Percentiles rank a stretch among this genome's conserved stretches.
Conservation (phyloP, 2,797 vertebrate genomes). For the Myotis vivesi region DNA sequence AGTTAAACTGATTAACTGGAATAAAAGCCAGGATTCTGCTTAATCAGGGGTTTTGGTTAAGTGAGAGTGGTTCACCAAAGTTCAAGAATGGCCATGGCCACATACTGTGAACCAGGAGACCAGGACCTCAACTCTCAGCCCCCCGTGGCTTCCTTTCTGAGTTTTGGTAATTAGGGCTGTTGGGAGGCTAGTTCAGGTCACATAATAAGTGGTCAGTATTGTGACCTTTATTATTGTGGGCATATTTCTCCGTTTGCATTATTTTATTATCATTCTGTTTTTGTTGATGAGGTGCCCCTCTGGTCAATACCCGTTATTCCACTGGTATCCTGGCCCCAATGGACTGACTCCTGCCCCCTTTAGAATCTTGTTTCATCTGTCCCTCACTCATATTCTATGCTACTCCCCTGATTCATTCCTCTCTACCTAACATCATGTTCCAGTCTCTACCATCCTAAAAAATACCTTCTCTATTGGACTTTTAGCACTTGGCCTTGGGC, state of each 20-base stretch:
- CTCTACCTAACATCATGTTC: background rate
- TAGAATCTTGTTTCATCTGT: background rate
- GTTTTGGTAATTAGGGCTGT: background rate
- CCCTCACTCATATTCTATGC: background rate
- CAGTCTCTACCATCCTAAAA: background rate
- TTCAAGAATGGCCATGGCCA: too few relatives aligned
- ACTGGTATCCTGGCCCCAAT: background rate
- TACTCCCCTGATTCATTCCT: background rate
- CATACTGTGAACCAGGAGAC: background rate
- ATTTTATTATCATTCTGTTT: background rate
- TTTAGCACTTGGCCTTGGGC: background rate
- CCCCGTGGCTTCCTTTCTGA: background rate
- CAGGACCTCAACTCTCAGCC: rapidly evolving
- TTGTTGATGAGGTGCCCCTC: background rate
- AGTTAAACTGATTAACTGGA: background rate
- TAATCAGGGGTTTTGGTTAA: background rate
- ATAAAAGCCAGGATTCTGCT: background rate
- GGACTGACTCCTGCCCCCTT: background rate
- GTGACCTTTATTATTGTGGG: background rate
- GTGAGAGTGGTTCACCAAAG: background rate
- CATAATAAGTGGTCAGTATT: background rate
- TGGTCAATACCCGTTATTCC: background rate
- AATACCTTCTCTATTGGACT: background rate
- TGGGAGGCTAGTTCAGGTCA: background rate
- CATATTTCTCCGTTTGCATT: background rate